These are phyloP conservation scores for Zaprionus kolodkinae DNA, from an alignment of 1,140 invertebrate species.

Conservation along the genomic window DNA sequence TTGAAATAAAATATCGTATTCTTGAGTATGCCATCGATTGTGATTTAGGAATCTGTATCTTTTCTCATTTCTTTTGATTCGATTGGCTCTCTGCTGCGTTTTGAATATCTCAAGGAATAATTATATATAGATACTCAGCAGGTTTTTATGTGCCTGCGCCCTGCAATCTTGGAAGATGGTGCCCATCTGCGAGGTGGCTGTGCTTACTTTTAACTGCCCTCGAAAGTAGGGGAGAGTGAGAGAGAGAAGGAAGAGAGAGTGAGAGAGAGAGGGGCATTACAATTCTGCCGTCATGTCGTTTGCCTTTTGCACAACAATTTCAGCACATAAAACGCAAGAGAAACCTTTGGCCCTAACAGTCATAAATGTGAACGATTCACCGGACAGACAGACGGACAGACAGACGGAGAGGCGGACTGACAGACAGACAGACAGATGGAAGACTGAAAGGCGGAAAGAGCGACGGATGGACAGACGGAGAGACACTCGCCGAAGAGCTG, in stretches of 20 bases:
- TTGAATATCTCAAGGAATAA: conserved; percentile 5
- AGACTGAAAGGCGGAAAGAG: conserved; percentile 13
- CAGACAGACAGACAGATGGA: conserved; percentile 22
- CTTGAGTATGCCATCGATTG: background rate
- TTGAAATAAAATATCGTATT: background rate
- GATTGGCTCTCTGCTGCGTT: background rate
- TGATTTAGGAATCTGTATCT: background rate
- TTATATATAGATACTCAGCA: conserved; percentile 2
- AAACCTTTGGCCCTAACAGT: conserved; percentile 69
- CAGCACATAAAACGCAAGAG: conserved; percentile 48
- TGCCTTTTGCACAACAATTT: conserved; percentile 52
- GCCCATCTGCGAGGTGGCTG: conserved; percentile 23
- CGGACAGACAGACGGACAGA: conserved; percentile 31
- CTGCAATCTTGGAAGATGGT: background rate
- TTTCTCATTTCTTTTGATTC: background rate
- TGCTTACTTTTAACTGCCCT: conserved; percentile 47
- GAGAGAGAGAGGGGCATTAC: conserved; percentile 21
- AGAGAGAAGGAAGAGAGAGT: background rate
- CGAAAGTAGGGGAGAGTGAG: background rate
- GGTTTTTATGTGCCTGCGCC: conserved; percentile 7
- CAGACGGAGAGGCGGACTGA: conserved; percentile 11
- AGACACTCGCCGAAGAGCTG: conserved; percentile 55
- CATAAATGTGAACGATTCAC: conserved; percentile 65
- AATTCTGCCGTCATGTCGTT: conserved; percentile 40
- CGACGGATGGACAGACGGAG: conserved; percentile 23